Evolutionary conservation across 2,113 vertebrate genomes (phyloP), one percentile per base, ranked within the genome.

Genomic region (Peromyscus polionotus): DNA sequence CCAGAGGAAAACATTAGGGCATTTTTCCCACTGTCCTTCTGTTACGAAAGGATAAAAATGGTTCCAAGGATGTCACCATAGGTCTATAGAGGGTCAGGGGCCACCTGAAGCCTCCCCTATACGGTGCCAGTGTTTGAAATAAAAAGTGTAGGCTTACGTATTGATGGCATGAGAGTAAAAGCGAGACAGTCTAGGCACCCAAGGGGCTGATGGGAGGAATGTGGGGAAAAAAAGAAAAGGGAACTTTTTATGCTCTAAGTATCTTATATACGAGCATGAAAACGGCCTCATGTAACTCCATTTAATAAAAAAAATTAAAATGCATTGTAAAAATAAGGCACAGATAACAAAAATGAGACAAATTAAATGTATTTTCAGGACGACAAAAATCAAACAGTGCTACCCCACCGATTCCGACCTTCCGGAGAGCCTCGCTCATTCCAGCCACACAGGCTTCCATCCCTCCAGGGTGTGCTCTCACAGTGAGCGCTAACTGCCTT

Each of bases 1-100:
- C 16, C 12, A 39, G 39, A 81, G 19, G 20, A 89, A 68, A 57
- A 65, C n/a, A 26, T 54, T 20, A 94, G 22, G 77, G 68, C 48
- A 89, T 83, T 90, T 94, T 84, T 31, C 51, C 24, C 31, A 96
- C 84, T 45, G 83, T 89, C 17, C 5, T 94, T 19, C 54, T 85
- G 45, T 87, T 88, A 59, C 54, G 19, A 88, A 87, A 90, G 84
- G 57, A 48, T 59, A 95, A 91, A 72, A 72, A 45, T 70, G 54
- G 83, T 91, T 94, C 75, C 31, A 92, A 96, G 63, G 61, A 59
- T 5, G 28, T 87, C 31, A 39, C 7, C n/a, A 12, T 2, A 9
- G 14, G 1, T 36, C 2, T 31, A 14, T 36, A 83, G 88, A 93
- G 39, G 75, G n/a, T 33, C 75, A 91, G 26, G 31, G 13, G 24